phyloP scores from a whole-genome alignment of 2,888 invertebrate genomes.

The Rotaria socialis region DNA sequence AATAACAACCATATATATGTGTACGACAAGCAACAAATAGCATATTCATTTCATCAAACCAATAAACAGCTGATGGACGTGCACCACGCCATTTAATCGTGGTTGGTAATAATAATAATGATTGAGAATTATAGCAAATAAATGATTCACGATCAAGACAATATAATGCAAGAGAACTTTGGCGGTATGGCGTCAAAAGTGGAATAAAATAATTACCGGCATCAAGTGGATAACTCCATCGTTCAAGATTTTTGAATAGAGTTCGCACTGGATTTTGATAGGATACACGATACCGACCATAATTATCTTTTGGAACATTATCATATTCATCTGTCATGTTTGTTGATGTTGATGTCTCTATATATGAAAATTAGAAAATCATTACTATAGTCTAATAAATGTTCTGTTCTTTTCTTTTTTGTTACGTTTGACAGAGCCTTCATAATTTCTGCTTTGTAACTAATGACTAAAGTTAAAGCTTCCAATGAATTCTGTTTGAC shows the following conservation, averaged over 20 bases:
- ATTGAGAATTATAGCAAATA: slow-evolving; percentile 19
- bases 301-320: slow-evolving; percentile 1
- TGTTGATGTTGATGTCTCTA: slow-evolving; percentile 5
- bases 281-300: not conserved
- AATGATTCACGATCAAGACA: slow-evolving; percentile 17
- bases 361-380: not conserved
- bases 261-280: not conserved
- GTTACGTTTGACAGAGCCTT: too few relatives aligned
- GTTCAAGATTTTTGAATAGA: not conserved
- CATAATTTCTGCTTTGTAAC: too few relatives aligned
- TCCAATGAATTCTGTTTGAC: too few relatives aligned
- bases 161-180: not conserved
- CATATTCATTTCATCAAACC: slow-evolving; percentile 27
- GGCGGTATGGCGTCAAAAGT: not conserved
- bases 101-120: not conserved
- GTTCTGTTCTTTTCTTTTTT: too few relatives aligned
- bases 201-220: slow-evolving; percentile 27
- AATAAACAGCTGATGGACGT: slow-evolving; percentile 21
- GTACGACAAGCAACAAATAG: slow-evolving; percentile 32
- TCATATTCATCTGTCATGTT: slow-evolving; percentile 15
- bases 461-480: too few relatives aligned
- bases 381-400: not conserved
- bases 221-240: not conserved
- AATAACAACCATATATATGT: slow-evolving; percentile 25
- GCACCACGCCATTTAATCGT: slow-evolving; percentile 21